Percentiles rank a stretch among this genome's conserved stretches.
phyloP scores from a whole-genome alignment of 2,113 vertebrate species.

The Alectura lathami region DNA sequence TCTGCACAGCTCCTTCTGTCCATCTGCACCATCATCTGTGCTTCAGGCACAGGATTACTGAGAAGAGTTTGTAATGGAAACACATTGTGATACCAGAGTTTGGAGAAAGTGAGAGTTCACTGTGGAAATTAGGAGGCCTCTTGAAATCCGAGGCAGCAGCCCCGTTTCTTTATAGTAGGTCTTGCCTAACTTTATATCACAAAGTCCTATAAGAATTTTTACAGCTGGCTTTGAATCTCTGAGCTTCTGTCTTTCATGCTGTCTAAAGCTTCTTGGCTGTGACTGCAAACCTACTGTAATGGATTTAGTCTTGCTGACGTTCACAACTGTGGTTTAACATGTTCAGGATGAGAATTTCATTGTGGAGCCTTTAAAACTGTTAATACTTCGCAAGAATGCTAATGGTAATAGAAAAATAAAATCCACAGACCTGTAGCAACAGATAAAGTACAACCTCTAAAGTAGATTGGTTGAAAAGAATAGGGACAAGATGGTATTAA shows the following conservation, averaged over 20 bases:
- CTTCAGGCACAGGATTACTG: neutral
- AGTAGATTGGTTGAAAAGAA: neutral
- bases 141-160: neutral
- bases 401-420: neutral
- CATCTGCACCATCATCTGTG: neutral
- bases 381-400: neutral
- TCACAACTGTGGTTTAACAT: neutral
- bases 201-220: conserved; percentile 20
- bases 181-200: neutral
- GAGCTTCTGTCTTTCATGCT: neutral
- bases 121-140: neutral
- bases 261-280: conserved; percentile 31
- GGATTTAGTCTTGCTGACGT: conserved; percentile 8
- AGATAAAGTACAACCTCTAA: neutral
- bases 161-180: neutral
- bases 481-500: neutral
- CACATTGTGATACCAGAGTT: neutral
- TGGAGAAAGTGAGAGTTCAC: neutral
- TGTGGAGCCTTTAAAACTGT: neutral
- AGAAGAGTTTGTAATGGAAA: neutral
- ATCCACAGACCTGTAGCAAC: neutral
- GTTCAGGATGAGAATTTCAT: conserved; percentile 15
- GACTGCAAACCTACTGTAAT: neutral
- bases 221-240: conserved; percentile 11
- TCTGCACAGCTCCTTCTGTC: neutral